A percentile compares a stretch with the other conserved stretches of the same genome.
phyloP scores from a whole-genome alignment of 2,888 invertebrate species.

The Drosophila gaucha region DNA sequence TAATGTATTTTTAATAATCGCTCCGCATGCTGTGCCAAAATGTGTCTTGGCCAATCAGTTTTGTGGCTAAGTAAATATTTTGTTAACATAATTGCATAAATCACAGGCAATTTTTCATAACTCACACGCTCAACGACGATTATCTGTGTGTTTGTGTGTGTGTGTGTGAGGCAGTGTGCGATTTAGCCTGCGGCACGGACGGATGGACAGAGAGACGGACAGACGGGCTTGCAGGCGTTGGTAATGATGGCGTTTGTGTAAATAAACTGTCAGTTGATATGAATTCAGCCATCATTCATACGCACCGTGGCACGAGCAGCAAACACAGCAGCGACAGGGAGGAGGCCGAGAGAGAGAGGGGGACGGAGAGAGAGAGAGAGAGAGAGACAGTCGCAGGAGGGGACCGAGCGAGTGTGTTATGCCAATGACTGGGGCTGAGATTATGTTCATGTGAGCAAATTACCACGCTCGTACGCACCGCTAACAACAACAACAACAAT shows the following conservation, averaged over 20 bases:
- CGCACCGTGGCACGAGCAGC: slow-evolving; percentile 36
- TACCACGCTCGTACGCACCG: slow-evolving; percentile 75
- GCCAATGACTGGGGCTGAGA: slow-evolving; percentile 42
- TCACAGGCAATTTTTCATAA: slow-evolving; percentile 76
- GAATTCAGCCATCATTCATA: slow-evolving; percentile 73
- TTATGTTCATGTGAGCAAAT: slow-evolving; percentile 55
- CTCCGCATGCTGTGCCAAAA: slow-evolving; percentile 28
- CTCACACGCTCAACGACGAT: slow-evolving; percentile 49
- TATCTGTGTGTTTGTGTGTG: slow-evolving; percentile 45
- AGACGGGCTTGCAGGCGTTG: slow-evolving; percentile 41
- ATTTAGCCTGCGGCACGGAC: slow-evolving; percentile 18
- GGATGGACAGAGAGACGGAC: neutral
- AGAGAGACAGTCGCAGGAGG: neutral
- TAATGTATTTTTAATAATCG: slow-evolving; percentile 52
- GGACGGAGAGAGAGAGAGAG: neutral
- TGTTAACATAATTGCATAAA: slow-evolving; percentile 79
- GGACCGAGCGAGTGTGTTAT: neutral
- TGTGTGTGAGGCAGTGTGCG: slow-evolving; percentile 15
- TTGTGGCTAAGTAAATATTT: slow-evolving; percentile 74
- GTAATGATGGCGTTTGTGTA: slow-evolving; percentile 75
- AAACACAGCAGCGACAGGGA: neutral
- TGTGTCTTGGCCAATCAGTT: slow-evolving; percentile 65
- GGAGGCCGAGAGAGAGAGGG: neutral
- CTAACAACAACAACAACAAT: slow-evolving; percentile 28
- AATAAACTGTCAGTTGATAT: slow-evolving; percentile 79